These are phyloP conservation scores for Probaryconus sp. DNA, from an alignment of 1,140 invertebrate species.

Conservation along the genomic window DNA sequence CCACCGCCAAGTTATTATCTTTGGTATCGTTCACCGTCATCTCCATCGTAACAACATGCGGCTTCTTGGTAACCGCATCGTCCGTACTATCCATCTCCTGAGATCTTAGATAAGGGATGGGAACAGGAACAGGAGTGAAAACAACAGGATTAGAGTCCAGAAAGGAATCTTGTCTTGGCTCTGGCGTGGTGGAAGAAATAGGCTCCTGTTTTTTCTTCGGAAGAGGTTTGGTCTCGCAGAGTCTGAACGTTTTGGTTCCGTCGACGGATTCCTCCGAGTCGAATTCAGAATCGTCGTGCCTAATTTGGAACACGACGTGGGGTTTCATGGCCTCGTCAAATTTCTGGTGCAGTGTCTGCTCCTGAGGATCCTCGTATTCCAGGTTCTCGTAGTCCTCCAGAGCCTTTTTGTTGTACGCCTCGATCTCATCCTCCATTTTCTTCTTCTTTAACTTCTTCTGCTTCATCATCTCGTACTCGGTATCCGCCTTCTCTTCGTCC, in stretches of 20 bases:
- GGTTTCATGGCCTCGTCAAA: slow-evolving; percentile 71
- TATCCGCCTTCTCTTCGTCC: slow-evolving; percentile 42
- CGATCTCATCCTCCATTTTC: slow-evolving; percentile 54
- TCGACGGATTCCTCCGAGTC: slow-evolving; percentile 60
- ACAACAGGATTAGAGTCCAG: slow-evolving; percentile 29
- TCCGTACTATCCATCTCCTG: not conserved
- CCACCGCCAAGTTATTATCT: not conserved
- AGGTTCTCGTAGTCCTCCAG: slow-evolving; percentile 74
- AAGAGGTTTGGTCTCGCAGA: not conserved
- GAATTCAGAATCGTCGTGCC: slow-evolving; percentile 73
- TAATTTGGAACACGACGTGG: slow-evolving; percentile 74
- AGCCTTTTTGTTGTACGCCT: slow-evolving; percentile 72
- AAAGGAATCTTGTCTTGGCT: slow-evolving; percentile 44
- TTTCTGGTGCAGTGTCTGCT: slow-evolving; percentile 35
- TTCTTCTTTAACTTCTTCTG: slow-evolving; percentile 44
- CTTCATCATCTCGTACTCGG: slow-evolving; percentile 17
- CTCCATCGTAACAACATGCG: not conserved
- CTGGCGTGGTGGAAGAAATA: not conserved
- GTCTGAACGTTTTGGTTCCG: not conserved
- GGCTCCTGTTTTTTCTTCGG: not conserved
- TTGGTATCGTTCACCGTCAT: slow-evolving; percentile 26
- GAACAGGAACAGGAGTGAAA: slow-evolving; percentile 8
- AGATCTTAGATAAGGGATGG: slow-evolving; percentile 43
- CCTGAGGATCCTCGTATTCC: slow-evolving; percentile 24
- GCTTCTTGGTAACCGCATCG: slow-evolving; percentile 17